phyloP scores from a whole-genome alignment of 2,113 vertebrate species.

The Lipophrys pholis region DNA sequence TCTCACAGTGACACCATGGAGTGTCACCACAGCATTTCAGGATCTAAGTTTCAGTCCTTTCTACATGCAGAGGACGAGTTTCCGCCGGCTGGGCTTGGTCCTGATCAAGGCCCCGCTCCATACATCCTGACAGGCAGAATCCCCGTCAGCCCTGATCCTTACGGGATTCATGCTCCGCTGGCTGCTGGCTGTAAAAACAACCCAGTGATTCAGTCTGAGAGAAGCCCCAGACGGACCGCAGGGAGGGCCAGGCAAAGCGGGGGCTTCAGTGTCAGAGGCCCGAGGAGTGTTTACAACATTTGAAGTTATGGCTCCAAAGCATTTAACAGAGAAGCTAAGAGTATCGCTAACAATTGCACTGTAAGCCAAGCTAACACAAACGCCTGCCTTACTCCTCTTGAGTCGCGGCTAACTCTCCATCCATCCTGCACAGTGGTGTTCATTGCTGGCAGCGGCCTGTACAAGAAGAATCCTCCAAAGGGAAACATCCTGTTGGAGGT shows the following conservation, averaged over 20 bases:
- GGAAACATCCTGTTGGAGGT: conserved; percentile 92
- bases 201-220: conserved; percentile 2
- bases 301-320: neutral
- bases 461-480: conserved; percentile 90
- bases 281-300: neutral
- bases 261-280: neutral
- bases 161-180: conserved; percentile 45
- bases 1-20: too few species aligned
- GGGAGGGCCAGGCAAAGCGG: neutral
- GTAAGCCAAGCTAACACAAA: too few species aligned
- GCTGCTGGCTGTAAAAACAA: conserved; percentile 51
- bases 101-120: conserved; percentile 36
- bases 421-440: conserved; percentile 88
- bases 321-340: neutral
- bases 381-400: too few species aligned
- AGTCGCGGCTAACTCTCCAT: too few species aligned
- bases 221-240: conserved; percentile 3
- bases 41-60: neutral
- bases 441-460: conserved; percentile 89
- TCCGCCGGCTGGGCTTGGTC: conserved; percentile 12
- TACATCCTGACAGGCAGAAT: conserved; percentile 40
- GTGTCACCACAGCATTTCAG: too few species aligned
- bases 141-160: conserved; percentile 23
- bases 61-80: conserved; percentile 7
- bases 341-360: neutral